Conservation (phyloP, 1,140 invertebrate species). For the Formica exsecta region DNA sequence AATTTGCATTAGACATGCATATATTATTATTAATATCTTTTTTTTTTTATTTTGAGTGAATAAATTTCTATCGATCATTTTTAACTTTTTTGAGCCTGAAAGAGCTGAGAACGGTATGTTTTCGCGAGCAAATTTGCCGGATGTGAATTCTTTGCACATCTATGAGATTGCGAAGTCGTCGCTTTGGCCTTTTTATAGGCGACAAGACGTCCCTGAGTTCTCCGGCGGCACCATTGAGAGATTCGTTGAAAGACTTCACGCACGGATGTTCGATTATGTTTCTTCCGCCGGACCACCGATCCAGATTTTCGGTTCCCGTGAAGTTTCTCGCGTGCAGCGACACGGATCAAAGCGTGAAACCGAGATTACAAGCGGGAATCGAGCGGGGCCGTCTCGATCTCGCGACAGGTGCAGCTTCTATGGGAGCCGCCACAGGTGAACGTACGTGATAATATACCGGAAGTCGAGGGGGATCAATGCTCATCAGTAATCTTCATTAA, state of each 20-base stretch:
- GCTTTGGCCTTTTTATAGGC: background rate
- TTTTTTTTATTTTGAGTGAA: background rate
- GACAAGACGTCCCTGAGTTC: constrained; percentile 1
- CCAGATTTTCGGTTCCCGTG: constrained; percentile 39
- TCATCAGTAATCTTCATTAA: constrained; percentile 40
- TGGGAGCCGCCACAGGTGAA: constrained; percentile 54
- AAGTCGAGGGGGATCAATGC: constrained; percentile 39
- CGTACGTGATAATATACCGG: constrained; percentile 43
- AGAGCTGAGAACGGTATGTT: no score
- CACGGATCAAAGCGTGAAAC: constrained; percentile 61
- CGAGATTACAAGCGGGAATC: constrained; percentile 43
- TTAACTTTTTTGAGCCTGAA: background rate
- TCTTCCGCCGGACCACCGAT: constrained; percentile 40
- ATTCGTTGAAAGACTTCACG: constrained; percentile 37
- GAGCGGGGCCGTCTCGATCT: constrained; percentile 12
- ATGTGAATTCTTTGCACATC: constrained; percentile 10
- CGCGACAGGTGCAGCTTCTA: constrained; percentile 43
- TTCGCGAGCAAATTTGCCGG: constrained; percentile 18
- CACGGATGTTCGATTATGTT: constrained; percentile 49
- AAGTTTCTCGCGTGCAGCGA: constrained; percentile 49
- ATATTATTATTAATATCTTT: background rate
- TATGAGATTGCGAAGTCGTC: background rate
- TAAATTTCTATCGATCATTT: background rate
- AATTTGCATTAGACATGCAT: no score
- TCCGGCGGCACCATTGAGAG: background rate